Evolutionary conservation across 2,888 invertebrate genomes (phyloP).

Genomic region (Pseudococcus jackbeardsleyi): DNA sequence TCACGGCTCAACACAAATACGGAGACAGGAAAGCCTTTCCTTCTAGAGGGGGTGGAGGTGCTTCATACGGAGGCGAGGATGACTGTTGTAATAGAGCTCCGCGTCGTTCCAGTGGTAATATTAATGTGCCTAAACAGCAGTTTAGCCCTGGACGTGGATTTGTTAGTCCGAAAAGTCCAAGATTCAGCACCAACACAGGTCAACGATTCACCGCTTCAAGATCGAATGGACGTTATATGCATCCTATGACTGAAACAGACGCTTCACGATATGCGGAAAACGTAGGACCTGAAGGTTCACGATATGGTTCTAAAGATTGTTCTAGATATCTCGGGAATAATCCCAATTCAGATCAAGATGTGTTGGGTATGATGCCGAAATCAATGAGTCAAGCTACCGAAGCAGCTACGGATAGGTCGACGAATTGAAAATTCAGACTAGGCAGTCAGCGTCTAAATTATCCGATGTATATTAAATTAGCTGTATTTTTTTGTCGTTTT

Average conservation of each 20-base stretch:
- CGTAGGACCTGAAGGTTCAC: constrained; percentile 3
- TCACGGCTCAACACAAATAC: constrained; percentile 18
- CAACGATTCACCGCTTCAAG: not conserved
- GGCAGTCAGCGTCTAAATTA: no score
- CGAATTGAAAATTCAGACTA: not conserved
- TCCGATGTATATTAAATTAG: not conserved
- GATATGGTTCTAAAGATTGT: constrained; percentile 28
- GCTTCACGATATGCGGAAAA: not conserved
- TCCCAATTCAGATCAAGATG: constrained; percentile 7
- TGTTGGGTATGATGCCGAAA: not conserved
- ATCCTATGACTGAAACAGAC: not conserved
- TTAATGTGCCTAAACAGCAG: not conserved
- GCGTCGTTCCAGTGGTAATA: not conserved
- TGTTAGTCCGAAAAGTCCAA: constrained; percentile 12
- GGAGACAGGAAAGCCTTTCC: not conserved
- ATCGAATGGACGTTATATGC: not conserved
- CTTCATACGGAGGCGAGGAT: not conserved
- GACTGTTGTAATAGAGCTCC: constrained; percentile 16
- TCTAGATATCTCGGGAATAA: not conserved
- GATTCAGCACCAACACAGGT: constrained; percentile 2
- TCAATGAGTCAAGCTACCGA: not conserved
- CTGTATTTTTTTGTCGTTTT: not conserved
- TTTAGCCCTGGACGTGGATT: constrained; percentile 26
- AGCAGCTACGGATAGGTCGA: not conserved
- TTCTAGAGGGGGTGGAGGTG: not conserved